These are phyloP conservation scores for Chymomyza fuscimana DNA, from an alignment of 2,888 invertebrate species.

Conservation along the genomic window DNA sequence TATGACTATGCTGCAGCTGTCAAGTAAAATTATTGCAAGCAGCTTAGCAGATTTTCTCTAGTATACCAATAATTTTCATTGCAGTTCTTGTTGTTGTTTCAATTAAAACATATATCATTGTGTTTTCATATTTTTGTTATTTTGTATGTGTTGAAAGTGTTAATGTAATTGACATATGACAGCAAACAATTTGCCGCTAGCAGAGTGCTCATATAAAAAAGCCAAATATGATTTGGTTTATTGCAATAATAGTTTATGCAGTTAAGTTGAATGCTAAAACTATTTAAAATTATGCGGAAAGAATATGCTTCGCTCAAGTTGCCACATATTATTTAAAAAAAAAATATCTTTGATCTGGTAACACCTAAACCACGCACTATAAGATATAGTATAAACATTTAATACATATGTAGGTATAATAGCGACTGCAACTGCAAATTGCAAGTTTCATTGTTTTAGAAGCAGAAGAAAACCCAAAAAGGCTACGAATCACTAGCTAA, in stretches of 20 bases:
- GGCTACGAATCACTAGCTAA: not conserved
- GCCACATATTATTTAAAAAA: no score
- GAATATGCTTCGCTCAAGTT: no score
- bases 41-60: constrained; percentile 35
- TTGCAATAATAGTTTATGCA: no score
- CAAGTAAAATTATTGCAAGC: constrained; percentile 66
- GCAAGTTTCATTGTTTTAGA: not conserved
- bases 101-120: constrained; percentile 59
- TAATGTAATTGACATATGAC: constrained; percentile 73
- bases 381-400: no score
- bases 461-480: not conserved
- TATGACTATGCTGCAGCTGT: constrained; percentile 53
- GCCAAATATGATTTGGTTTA: no score
- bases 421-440: no score
- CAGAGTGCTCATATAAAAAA: constrained; percentile 23
- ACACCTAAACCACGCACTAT: no score
- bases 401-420: no score
- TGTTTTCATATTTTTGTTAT: not conserved
- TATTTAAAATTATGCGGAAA: no score
- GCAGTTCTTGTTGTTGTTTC: constrained; percentile 51
- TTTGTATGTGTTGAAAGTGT: constrained; percentile 55
- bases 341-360: no score
- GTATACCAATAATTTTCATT: not conserved
- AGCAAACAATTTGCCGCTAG: constrained; percentile 60
- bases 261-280: no score